Evolutionary conservation across 2,888 invertebrate genomes (phyloP), one percentile per base, ranked within the genome.

Genomic region (Spodoptera picta): DNA sequence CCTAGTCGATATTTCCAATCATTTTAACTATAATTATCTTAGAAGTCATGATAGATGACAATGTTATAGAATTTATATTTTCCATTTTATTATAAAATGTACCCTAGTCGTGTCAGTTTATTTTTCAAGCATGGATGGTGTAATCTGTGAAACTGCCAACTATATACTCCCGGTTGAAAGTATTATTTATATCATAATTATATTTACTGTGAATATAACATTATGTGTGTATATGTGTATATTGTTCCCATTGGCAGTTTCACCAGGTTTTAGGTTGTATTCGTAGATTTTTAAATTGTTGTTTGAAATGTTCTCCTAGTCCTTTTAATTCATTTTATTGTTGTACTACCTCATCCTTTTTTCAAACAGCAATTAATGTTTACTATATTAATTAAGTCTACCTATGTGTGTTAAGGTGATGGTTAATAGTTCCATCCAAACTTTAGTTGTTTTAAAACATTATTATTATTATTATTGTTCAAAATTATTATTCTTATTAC

Each of bases 81-180:
- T 67, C 53, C 55, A 71, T 65, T 77, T 74, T 66, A 71, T 65
- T 77, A 73, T 65, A 61, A 68, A 70, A 67, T 49, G 63, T 76
- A 77, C 49, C 75, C 57, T 85, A 82, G 79, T 71, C 79, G 72
- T 83, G 63, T 69, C 60, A 56, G 69, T 80, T 80, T 81, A 75
- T 79, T 79, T 82, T 76, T 81, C 79, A 72, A 83, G 89, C 90
- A 90, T 90, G 89, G 77, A 76, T 82, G 77, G 77, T 75, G 73
- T 77, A 72, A 77, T 74, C 79, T 73, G 59, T 81, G 81, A 58
- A 78, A 80, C 74, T 83, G 82, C 82, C 79, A 79, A 76, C 45
- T 48, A 60, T 50, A n/a, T 56, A 0, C 42, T 50, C 48, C 11
- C 36, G 9, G 9, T 36, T 36, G 9, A 36, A 36, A 36, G 9